Base-by-base conservation (phyloP, 1,140 invertebrate species). In the Dendroctonus valens region DNA sequence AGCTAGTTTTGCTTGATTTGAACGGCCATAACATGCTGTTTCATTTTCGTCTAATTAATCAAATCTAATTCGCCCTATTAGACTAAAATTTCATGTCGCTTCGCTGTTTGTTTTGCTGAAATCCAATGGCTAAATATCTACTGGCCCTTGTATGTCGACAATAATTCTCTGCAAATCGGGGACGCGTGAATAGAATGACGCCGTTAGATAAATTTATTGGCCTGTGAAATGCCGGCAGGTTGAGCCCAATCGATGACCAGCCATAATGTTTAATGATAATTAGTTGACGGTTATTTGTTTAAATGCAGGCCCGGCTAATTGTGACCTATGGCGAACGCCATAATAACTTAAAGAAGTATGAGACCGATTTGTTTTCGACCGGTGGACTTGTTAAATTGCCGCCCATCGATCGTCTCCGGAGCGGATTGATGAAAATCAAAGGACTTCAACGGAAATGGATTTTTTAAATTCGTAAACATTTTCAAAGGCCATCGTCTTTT, bases 201-300 rank as follows among this genome's bases (percentile, higher is more conserved):
- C 65, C 46, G 51, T 67, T 60, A 67, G 58, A 61, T 61, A 67
- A 61, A 67, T 67, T 67, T 67, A 67, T 67, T 26, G 58, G 50
- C 50, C 58, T 41, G 42, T 57, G 59, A 62, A 67, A 67, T 49
- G 51, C 50, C 65, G 59, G 59, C 59, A 60, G 65, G 59, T 67
- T 67, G 57, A 66, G 64, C 54, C 57, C 64, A 66, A 66, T 66
- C 64, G 57, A 66, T 66, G 64, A 41, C 14, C 38, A n/a, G 44
- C 57, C 64, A 59, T 59, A 66, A 66, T 66, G 54, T 59, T 66
- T 66, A 66, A 66, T 59, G 64, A 66, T 66, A 66, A 66, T 66
- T 66, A 66, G 64, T 66, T 66, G 41, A 59, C 64, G 64, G 64
- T 44, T 66, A 66, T 66, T 66, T 66, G 64, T 66, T 58, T 59